Base-by-base conservation (phyloP, 2,113 vertebrate genomes). In the Dasypus novemcinctus region DNA sequence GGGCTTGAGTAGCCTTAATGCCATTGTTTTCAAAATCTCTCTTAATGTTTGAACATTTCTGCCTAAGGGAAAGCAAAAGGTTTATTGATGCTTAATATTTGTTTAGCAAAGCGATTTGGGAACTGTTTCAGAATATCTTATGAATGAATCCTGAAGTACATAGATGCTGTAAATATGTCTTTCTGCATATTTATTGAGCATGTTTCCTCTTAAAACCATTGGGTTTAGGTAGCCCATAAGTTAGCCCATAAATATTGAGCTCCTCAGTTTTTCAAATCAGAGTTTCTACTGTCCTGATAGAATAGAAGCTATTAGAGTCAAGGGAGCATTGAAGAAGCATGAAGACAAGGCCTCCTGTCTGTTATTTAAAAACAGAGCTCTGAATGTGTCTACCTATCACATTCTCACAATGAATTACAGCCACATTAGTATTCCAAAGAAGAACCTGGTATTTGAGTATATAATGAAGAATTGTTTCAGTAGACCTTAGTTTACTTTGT, bases 61-160 rank as follows among this genome's bases (percentile, higher is more conserved):
- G 6, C n/a, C 76, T 94, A 43, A 94, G 49, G 69, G 43, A 75
- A 38, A 96, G 46, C 68, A 86, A 87, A 93, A 91, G 12, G 57
- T 31, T 88, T 89, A 36, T 46, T 84, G 57, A 86, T 75, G 57
- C 43, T 87, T 95, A 91, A 93, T 64, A n/a, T 95, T 95, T 89
- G 63, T 72, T 95, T 92, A 91, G 68, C 52, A 84, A 57, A 94
- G 75, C 52, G 64, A 52, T 83, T 38, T 95, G 61, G 61, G n/a
- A 66, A 85, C 61, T 82, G 54, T 76, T 93, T 90, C 57, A 78
- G 66, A 95, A 76, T 92, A 72, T 17, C 41, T 83, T 87, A 84
- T 29, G 38, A 81, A 69, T 10, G 5, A 90, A 78, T 92, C 4
- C 49, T 41, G 21, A 81, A 74, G 59, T 90, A 74, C 27, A 38